Base-by-base conservation (phyloP, 2,113 vertebrate species). In the Mohoua ochrocephala region DNA sequence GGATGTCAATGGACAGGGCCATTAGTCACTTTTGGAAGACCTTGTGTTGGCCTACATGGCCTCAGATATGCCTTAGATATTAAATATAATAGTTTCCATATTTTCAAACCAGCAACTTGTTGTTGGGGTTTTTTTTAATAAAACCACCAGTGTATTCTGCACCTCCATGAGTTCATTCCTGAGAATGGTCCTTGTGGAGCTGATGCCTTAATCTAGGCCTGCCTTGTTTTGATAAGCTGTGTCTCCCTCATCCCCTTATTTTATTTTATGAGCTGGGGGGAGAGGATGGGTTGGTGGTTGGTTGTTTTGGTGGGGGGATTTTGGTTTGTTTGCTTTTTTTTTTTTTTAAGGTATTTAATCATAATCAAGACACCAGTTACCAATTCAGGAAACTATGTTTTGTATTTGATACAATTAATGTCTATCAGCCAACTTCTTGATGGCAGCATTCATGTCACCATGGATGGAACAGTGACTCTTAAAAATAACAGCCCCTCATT, bases 401-500 rank as follows among this genome's bases (percentile, higher is more conserved):
- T 59, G 20, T 75, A 87, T 89, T 84, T 95, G 86, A 93, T 86
- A 95, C 41, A 93, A 79, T 64, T 91, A 87, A 81, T 44, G 70
- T 85, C 77, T 80, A 89, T 85, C 47, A 91, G 27, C 31, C 59
- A 87, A 24, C 50, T 84, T 89, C 60, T 87, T 95, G 80, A 56
- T 60, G 70, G 37, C 84, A 85, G 22, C 3, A n/a, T 71, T 75
- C 67, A 91, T 89, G 91, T 93, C 41, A 87, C 54, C 37, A 27
- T 54, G 44, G 91, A 93, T 73, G 63, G 83, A 94, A 53, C 91
- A 88, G 50, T 80, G 57, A 85, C 54, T 94, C 74, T 85, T 91
- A 65, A 95, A 97, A 97, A 96, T 73, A 97, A 91, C 31, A 93
- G 85, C 71, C 56, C 47, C 68, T 94, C 74, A 94, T 95, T 96